These are phyloP conservation scores for Actenoides hombroni DNA, from an alignment of 2,113 vertebrate species.

Conservation along the genomic window DNA sequence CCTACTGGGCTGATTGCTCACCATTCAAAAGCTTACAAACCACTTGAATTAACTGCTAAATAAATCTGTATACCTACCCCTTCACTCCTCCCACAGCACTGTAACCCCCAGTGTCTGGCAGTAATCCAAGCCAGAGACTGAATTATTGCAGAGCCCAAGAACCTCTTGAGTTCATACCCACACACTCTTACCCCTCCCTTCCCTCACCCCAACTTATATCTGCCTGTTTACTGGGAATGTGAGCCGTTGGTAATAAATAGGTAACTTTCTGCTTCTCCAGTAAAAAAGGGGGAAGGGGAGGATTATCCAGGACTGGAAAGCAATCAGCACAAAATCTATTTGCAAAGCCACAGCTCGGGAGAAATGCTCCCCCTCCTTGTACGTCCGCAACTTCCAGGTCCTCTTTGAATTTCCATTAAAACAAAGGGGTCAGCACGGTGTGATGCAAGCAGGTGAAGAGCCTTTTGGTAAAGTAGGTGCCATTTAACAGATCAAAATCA, in stretches of 20 bases:
- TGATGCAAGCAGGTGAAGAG: neutral
- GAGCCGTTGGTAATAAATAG: neutral
- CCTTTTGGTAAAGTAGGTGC: neutral
- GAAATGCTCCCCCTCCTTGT: accelerated
- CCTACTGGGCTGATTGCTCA: slow-evolving; percentile 56
- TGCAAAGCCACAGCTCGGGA: neutral
- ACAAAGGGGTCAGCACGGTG: neutral
- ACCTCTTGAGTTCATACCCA: neutral
- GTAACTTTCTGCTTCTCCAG: neutral
- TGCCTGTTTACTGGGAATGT: neutral
- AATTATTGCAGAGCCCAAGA: neutral
- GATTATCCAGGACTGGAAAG: neutral
- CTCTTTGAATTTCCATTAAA: neutral
- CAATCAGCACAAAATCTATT: neutral
- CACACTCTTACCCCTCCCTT: neutral
- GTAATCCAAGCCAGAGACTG: neutral
- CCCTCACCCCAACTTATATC: neutral
- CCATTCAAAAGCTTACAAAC: slow-evolving; percentile 38
- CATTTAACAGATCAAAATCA: neutral
- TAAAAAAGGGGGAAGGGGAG: neutral
- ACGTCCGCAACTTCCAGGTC: neutral
- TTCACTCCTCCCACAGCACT: neutral
- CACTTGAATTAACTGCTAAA: slow-evolving; percentile 23
- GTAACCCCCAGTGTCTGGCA: neutral
- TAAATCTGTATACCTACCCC: neutral